Conservation (phyloP, 2,888 invertebrate species). For the Temnothorax rugatulus region DNA sequence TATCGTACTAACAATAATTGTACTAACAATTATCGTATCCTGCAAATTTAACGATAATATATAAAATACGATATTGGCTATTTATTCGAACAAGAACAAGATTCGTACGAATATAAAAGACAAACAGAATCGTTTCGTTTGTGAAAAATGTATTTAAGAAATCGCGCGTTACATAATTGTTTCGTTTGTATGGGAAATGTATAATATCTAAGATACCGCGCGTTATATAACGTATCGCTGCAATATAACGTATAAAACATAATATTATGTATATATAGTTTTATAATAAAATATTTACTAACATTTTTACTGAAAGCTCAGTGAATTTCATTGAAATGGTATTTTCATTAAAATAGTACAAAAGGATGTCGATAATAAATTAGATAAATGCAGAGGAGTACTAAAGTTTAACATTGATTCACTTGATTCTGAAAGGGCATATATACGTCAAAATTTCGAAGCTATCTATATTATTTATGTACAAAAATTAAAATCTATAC, state of each 20-base stretch:
- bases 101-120: constrained; percentile 1
- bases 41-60: not conserved
- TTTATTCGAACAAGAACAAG: not conserved
- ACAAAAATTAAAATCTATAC: constrained; percentile 6
- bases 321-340: not conserved
- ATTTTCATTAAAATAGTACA: constrained; percentile 16
- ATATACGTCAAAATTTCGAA: not conserved
- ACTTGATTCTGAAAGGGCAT: not conserved
- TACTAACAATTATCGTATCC: constrained; percentile 2
- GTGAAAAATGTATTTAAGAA: constrained; percentile 8
- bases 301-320: not conserved
- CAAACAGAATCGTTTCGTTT: not conserved
- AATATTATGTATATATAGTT: constrained; percentile 4
- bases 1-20: not conserved
- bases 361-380: not conserved
- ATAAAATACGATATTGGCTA: not conserved
- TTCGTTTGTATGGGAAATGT: not conserved
- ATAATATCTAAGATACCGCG: not conserved
- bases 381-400: not conserved
- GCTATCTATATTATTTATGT: constrained; percentile 2
- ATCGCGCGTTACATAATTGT: not conserved
- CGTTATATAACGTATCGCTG: not conserved
- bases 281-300: constrained; percentile 15
- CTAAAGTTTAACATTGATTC: not conserved
- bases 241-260: constrained; percentile 16